Evolutionary conservation across 1,140 invertebrate genomes (phyloP).

Genomic region (Heliconius melpomene): DNA sequence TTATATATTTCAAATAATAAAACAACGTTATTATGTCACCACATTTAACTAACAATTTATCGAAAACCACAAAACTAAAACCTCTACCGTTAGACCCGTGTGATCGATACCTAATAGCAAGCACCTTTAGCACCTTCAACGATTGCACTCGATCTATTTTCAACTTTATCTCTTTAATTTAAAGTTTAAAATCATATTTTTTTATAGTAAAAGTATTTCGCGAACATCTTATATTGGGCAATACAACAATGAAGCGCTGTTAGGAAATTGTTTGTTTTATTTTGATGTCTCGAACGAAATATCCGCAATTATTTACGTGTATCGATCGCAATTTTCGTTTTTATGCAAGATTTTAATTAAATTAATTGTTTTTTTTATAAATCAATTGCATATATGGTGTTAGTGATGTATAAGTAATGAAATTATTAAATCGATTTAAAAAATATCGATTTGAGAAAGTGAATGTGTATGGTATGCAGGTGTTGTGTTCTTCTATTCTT

Average conservation of each 20-base stretch:
- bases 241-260: constrained; percentile 30
- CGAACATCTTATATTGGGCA: constrained; percentile 35
- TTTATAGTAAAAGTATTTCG: constrained; percentile 36
- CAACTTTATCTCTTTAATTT: not conserved
- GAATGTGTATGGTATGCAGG: too few relatives aligned
- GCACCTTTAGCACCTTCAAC: constrained; percentile 25
- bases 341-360: not conserved
- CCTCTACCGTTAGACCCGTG: constrained; percentile 18
- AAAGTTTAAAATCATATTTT: constrained; percentile 11
- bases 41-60: not conserved
- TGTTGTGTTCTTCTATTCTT: too few relatives aligned
- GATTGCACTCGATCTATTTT: not conserved
- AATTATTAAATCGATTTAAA: too few relatives aligned
- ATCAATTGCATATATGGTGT: not conserved
- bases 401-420: not conserved
- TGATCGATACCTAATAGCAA: constrained; percentile 26
- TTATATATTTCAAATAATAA: not conserved
- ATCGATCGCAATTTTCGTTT: constrained; percentile 19
- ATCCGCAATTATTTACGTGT: constrained; percentile 26
- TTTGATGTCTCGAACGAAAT: constrained; percentile 30
- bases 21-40: not conserved
- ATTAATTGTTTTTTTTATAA: not conserved
- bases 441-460: not conserved
- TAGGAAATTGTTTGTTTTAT: constrained; percentile 35
- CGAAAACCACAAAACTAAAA: constrained; percentile 12